Conservation (phyloP, 1,140 invertebrate species). For the Akabosia matsudoensis region DNA sequence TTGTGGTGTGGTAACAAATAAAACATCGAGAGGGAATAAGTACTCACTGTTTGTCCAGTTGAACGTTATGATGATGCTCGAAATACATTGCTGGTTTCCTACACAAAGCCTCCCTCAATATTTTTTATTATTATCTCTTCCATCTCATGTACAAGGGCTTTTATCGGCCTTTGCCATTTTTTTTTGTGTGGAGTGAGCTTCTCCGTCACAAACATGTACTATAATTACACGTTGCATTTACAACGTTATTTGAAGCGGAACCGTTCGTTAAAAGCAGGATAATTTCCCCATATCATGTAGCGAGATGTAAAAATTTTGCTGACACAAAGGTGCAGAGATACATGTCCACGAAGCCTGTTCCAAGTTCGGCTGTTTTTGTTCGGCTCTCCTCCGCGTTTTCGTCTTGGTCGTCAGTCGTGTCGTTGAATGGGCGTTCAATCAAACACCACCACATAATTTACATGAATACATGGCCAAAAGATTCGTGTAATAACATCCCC, state of each 20-base stretch:
- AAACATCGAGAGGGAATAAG: too few species aligned
- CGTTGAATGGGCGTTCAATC: constrained; percentile 17
- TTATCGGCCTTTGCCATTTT: background rate
- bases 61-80: background rate
- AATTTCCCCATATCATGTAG: too few species aligned
- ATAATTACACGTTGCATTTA: background rate
- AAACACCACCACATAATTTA: constrained; percentile 8
- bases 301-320: too few species aligned
- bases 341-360: background rate
- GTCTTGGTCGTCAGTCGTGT: constrained; percentile 9
- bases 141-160: background rate
- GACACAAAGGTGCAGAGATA: too few species aligned
- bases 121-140: background rate
- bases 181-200: background rate
- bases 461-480: background rate
- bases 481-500: background rate
- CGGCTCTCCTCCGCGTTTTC: constrained; percentile 7
- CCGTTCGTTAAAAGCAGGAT: background rate
- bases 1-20: constrained; percentile 18
- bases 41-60: background rate
- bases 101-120: background rate
- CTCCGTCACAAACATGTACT: background rate
- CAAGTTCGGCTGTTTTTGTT: background rate
- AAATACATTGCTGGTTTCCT: background rate
- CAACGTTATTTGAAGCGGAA: background rate